These are phyloP conservation scores for Philereme vetulata DNA, from an alignment of 2,888 invertebrate species.

Conservation along the genomic window DNA sequence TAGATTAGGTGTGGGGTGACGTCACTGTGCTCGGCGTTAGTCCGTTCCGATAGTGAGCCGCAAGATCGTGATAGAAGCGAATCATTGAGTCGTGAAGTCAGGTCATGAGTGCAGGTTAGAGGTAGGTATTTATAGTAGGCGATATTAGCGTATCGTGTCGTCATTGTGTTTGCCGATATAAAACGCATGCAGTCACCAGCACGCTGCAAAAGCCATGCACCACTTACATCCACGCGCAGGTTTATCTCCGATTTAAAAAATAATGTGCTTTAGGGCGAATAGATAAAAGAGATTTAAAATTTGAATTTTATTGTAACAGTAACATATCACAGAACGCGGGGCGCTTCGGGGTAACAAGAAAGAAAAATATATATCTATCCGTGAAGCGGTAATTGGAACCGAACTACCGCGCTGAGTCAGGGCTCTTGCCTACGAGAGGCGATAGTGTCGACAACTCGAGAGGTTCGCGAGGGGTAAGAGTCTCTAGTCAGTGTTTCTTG, in stretches of 20 bases:
- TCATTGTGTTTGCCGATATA: slow-evolving; percentile 57
- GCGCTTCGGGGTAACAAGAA: slow-evolving; percentile 77
- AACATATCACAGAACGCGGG: slow-evolving; percentile 84
- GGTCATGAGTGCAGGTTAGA: slow-evolving; percentile 57
- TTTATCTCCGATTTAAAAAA: slow-evolving; percentile 57
- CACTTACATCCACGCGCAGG: slow-evolving; percentile 72
- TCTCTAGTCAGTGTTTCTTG: slow-evolving; percentile 76
- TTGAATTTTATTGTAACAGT: slow-evolving; percentile 81
- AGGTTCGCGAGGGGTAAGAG: slow-evolving; percentile 53
- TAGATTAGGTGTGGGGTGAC: slow-evolving; percentile 47
- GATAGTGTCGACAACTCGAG: slow-evolving; percentile 46
- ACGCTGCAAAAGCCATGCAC: slow-evolving; percentile 79
- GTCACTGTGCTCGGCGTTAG: slow-evolving; percentile 46
- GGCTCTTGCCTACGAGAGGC: slow-evolving; percentile 62
- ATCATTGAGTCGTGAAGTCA: slow-evolving; percentile 49
- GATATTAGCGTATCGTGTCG: slow-evolving; percentile 36
- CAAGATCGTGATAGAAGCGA: slow-evolving; percentile 51
- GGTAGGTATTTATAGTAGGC: slow-evolving; percentile 29
- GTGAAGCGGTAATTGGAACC: slow-evolving; percentile 66
- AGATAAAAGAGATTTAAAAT: slow-evolving; percentile 64
- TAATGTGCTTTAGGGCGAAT: slow-evolving; percentile 64
- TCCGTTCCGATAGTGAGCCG: slow-evolving; percentile 39
- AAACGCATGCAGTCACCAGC: slow-evolving; percentile 73
- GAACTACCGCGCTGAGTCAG: slow-evolving; percentile 63
- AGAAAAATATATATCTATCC: slow-evolving; percentile 49